These are phyloP conservation scores for Lytechinus pictus DNA, from an alignment of 35 echinoderm and acorn worm species.

Conservation along the genomic window DNA sequence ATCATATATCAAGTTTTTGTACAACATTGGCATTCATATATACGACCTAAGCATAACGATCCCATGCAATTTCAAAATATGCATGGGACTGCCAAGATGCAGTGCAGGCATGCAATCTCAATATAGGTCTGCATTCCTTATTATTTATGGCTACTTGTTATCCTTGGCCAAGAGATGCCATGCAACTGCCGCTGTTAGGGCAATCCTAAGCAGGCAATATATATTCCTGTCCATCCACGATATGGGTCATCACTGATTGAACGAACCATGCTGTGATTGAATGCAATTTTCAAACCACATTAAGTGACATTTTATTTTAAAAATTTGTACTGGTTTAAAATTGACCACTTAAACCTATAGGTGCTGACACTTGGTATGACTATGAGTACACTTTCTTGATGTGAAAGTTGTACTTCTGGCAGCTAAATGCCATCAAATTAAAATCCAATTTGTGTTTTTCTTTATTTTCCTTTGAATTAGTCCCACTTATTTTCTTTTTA, in stretches of 20 bases:
- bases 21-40: too few species aligned
- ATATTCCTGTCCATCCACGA: background rate
- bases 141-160: background rate
- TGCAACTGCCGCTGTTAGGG: background rate
- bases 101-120: background rate
- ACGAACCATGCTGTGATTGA: background rate
- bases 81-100: background rate
- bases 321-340: background rate
- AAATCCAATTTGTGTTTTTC: background rate
- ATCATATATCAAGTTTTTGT: too few species aligned
- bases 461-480: too few species aligned
- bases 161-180: background rate
- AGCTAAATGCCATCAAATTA: background rate
- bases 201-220: constrained; percentile 8
- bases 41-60: too few species aligned
- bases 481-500: too few species aligned
- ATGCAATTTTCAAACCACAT: background rate
- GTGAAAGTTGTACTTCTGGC: background rate
- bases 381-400: background rate
- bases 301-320: background rate
- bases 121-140: background rate
- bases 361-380: background rate
- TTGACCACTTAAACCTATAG: background rate
- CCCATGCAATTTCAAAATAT: too few species aligned
- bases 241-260: background rate